phyloP scores from a whole-genome alignment of 35 echinoderm and acorn worm species.

The Eucidaris tribuloides region DNA sequence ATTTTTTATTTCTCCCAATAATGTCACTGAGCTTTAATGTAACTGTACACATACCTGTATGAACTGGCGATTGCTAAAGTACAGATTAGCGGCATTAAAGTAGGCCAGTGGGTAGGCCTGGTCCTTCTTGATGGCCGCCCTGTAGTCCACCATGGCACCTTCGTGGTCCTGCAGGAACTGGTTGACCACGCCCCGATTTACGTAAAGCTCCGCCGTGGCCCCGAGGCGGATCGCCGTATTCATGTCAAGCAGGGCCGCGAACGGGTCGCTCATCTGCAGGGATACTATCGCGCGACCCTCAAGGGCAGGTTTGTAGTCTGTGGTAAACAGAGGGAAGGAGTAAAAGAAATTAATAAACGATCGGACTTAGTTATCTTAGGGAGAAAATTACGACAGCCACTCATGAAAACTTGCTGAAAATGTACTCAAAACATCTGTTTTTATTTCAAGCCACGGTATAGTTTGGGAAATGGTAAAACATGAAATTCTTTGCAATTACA shows the following conservation, averaged over 20 bases:
- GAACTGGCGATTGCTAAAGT: slow-evolving; percentile 98
- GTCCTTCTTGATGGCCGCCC: slow-evolving; percentile 83
- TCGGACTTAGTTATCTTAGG: too few species aligned
- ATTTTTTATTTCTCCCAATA: too few species aligned
- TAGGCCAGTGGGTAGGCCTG: slow-evolving; percentile 71
- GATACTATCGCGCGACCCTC: slow-evolving; percentile 92
- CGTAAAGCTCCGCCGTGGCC: slow-evolving; percentile 75
- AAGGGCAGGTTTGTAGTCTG: slow-evolving; percentile 88
- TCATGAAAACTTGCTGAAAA: too few species aligned
- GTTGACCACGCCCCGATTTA: slow-evolving; percentile 91
- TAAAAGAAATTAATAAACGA: neutral
- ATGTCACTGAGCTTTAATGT: too few species aligned
- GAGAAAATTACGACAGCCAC: too few species aligned
- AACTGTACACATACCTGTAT: too few species aligned
- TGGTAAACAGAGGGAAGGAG: neutral
- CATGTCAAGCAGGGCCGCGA: slow-evolving; percentile 78
- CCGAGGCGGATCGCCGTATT: slow-evolving; percentile 72
- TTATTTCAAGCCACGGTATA: too few species aligned
- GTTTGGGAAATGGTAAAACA: too few species aligned
- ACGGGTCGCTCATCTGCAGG: slow-evolving; percentile 94
- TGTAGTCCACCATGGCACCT: slow-evolving; percentile 90
- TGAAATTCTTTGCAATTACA: too few species aligned
- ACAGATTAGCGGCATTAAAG: slow-evolving; percentile 96
- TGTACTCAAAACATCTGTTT: too few species aligned
- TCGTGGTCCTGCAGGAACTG: slow-evolving; percentile 83